Conservation (phyloP, 2,113 vertebrate species). For the Eulacestoma nigropectus region DNA sequence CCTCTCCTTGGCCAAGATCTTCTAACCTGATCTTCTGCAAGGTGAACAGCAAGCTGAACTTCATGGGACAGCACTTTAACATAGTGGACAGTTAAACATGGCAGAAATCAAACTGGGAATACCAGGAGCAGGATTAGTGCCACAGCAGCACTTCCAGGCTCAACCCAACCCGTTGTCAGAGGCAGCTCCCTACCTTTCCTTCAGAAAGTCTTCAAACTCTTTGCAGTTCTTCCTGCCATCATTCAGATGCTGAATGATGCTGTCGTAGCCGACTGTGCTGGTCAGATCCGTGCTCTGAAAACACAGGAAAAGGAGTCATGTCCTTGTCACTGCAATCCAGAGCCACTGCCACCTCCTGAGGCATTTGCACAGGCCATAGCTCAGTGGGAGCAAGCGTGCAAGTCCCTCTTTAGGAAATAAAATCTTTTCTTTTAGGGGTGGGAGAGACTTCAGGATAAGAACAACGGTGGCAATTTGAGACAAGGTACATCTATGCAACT, state of each 20-base stretch:
- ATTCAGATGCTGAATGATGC: slow-evolving; percentile 86
- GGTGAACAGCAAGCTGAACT: not conserved
- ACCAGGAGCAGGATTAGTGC: not conserved
- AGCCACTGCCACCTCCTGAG: not conserved
- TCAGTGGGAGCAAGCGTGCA: not conserved
- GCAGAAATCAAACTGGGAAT: not conserved
- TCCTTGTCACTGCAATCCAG: not conserved
- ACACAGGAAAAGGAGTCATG: not conserved
- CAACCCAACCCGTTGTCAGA: accelerated
- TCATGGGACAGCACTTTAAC: not conserved
- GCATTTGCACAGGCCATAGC: not conserved
- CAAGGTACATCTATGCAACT: too few species aligned
- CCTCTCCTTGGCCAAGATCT: not conserved
- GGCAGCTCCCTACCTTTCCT: slow-evolving; percentile 82
- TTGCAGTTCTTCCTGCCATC: slow-evolving; percentile 93
- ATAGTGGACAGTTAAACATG: accelerated
- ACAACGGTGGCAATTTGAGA: not conserved
- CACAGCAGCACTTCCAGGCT: not conserved
- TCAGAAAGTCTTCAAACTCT: slow-evolving; percentile 94
- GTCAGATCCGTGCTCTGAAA: slow-evolving; percentile 83
- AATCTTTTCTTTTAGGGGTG: not conserved
- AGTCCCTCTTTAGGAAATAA: not conserved
- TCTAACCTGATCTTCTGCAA: not conserved
- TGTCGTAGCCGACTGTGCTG: slow-evolving; percentile 84
- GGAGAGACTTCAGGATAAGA: not conserved